A percentile compares a stretch with the other conserved stretches of the same genome.
Conservation (phyloP, 2,113 vertebrate genomes). For the Apus apus region DNA sequence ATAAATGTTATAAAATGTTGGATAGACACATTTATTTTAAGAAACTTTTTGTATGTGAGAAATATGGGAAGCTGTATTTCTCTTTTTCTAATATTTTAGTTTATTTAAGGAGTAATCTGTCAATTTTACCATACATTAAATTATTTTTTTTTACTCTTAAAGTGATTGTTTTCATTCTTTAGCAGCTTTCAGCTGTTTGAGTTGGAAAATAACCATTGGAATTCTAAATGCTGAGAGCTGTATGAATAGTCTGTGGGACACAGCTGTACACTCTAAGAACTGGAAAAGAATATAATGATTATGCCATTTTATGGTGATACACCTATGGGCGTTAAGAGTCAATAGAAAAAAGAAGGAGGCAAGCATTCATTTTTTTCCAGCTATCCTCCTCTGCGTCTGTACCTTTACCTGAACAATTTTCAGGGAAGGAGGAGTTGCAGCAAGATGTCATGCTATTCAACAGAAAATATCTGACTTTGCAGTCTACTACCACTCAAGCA, state of each 20-base stretch:
- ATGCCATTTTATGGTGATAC: not conserved
- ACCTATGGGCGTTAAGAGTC: not conserved
- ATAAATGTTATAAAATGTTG: not conserved
- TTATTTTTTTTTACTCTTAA: conserved; percentile 44
- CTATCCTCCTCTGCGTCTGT: not conserved
- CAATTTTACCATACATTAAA: not conserved
- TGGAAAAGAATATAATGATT: not conserved
- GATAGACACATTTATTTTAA: not conserved
- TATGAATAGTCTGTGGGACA: not conserved
- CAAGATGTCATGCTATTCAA: not conserved
- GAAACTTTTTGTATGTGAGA: not conserved
- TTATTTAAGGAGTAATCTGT: conserved; percentile 21
- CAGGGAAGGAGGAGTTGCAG: not conserved
- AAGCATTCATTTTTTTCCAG: not conserved
- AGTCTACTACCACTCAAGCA: not conserved
- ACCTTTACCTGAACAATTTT: not conserved
- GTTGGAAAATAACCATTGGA: not conserved
- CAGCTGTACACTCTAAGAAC: not conserved
- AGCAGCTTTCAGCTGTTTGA: not conserved
- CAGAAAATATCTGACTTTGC: not conserved
- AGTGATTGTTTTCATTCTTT: not conserved
- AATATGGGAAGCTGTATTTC: not conserved
- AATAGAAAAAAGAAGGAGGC: not conserved
- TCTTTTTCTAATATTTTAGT: not conserved
- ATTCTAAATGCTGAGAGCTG: not conserved